Evolutionary conservation across 2,797 vertebrate species (phyloP).

Genomic region (Danio kyathit): DNA sequence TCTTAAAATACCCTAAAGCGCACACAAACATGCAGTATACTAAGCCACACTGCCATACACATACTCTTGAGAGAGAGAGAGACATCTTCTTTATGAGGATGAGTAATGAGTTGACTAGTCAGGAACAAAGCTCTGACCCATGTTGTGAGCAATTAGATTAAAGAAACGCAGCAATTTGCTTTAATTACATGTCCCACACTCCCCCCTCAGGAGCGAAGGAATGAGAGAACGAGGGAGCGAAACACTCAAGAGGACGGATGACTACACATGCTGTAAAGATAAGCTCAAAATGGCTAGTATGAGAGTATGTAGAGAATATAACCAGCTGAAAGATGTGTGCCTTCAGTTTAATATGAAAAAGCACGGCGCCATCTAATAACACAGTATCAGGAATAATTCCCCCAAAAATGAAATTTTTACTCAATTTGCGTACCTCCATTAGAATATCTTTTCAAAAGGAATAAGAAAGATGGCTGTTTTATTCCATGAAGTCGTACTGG

Average conservation of each 20-base stretch:
- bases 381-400: not conserved
- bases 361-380: not conserved
- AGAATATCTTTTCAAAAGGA: not conserved
- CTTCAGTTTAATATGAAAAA: not conserved
- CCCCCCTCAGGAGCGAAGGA: conserved; percentile 45
- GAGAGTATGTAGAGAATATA: conserved; percentile 1
- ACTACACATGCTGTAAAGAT: conserved; percentile 42
- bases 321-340: conserved; percentile 3
- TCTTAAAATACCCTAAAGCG: not conserved
- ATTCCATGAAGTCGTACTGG: too few relatives aligned
- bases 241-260: conserved; percentile 37
- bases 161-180: conserved; percentile 60
- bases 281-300: conserved; percentile 33
- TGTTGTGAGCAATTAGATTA: conserved; percentile 60
- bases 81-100: conserved; percentile 52
- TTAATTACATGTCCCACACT: conserved; percentile 59
- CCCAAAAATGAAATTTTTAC: not conserved
- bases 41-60: not conserved
- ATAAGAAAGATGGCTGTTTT: too few relatives aligned
- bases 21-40: not conserved
- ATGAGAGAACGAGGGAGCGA: conserved; percentile 35
- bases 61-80: conserved; percentile 30
- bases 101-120: conserved; percentile 60
- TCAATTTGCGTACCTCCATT: not conserved
- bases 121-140: conserved; percentile 57